These are phyloP conservation scores for Cyclopterus lumpus DNA, from an alignment of 2,797 vertebrate species.

Conservation along the genomic window DNA sequence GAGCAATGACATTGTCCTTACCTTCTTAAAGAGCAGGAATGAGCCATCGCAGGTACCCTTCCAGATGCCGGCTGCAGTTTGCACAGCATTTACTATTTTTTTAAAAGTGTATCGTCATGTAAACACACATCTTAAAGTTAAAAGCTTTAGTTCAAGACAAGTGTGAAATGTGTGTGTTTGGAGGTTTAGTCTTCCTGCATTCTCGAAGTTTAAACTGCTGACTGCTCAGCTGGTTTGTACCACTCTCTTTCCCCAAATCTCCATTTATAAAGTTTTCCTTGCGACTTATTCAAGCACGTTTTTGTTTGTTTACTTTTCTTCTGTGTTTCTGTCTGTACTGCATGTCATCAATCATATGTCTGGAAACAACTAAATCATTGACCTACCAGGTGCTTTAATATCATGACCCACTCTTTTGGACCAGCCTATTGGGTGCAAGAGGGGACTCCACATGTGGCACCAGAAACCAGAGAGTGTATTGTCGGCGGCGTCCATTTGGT, in stretches of 20 bases:
- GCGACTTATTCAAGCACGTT: neutral
- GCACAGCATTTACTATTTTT: constrained; percentile 72
- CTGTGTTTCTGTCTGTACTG: neutral
- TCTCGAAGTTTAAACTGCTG: too few relatives aligned
- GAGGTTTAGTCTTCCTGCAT: too few relatives aligned
- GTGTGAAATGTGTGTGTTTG: neutral
- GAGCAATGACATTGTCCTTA: constrained; percentile 52
- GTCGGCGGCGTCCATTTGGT: constrained; percentile 85
- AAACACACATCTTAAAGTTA: neutral
- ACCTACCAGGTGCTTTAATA: constrained; percentile 82
- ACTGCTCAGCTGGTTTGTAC: neutral
- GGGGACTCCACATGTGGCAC: constrained; percentile 95
- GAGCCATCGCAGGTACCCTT: constrained; percentile 86
- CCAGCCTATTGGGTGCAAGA: constrained; percentile 95
- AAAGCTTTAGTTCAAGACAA: neutral
- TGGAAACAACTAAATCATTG: neutral
- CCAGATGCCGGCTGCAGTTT: constrained; percentile 74
- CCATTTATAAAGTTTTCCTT: neutral
- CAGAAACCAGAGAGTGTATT: constrained; percentile 89
- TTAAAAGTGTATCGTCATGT: neutral
- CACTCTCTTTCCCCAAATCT: neutral
- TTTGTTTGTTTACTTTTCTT: neutral
- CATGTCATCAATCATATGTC: neutral
- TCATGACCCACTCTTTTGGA: constrained; percentile 91
- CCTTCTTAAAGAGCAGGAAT: constrained; percentile 91